These are phyloP conservation scores for Yoshiicerus persimilis DNA, from an alignment of 1,140 invertebrate species.

Conservation along the genomic window DNA sequence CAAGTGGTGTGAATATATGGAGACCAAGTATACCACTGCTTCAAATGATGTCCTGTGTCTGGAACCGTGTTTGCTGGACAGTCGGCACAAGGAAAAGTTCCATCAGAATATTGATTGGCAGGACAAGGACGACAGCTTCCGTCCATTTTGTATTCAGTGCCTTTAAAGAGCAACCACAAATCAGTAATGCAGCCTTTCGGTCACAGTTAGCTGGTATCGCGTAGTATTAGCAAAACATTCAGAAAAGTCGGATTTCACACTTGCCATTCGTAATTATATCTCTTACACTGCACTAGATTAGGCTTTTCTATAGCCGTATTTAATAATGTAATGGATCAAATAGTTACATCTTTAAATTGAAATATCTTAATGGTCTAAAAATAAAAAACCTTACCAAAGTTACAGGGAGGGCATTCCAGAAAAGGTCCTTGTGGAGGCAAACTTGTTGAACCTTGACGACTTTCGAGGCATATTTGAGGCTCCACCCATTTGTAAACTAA, in stretches of 20 bases:
- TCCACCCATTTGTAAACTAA: conserved; percentile 60
- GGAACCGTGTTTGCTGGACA: conserved; percentile 62
- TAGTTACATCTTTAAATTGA: too few species aligned
- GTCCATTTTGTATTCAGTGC: conserved; percentile 57
- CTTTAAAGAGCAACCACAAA: too few species aligned
- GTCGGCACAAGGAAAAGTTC: conserved; percentile 54
- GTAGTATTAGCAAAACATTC: too few species aligned
- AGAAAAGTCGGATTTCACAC: too few species aligned
- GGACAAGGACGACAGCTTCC: conserved; percentile 56
- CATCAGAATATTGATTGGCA: conserved; percentile 51
- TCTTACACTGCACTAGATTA: too few species aligned
- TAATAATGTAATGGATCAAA: too few species aligned
- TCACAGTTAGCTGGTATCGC: too few species aligned
- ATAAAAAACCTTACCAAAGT: conserved; percentile 48
- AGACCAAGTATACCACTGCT: conserved; percentile 60
- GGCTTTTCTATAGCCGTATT: too few species aligned
- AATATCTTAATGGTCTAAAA: too few species aligned
- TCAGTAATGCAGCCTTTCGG: too few species aligned
- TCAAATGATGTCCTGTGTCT: conserved; percentile 58
- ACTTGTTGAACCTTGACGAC: conserved; percentile 52
- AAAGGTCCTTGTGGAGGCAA: conserved; percentile 54
- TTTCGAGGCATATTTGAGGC: conserved; percentile 60
- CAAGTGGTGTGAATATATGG: conserved; percentile 58
- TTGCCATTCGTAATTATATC: too few species aligned
- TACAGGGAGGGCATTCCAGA: conserved; percentile 58